These are phyloP conservation scores for Yponomeuta evonymella DNA, from an alignment of 2,888 invertebrate species.

Conservation along the genomic window DNA sequence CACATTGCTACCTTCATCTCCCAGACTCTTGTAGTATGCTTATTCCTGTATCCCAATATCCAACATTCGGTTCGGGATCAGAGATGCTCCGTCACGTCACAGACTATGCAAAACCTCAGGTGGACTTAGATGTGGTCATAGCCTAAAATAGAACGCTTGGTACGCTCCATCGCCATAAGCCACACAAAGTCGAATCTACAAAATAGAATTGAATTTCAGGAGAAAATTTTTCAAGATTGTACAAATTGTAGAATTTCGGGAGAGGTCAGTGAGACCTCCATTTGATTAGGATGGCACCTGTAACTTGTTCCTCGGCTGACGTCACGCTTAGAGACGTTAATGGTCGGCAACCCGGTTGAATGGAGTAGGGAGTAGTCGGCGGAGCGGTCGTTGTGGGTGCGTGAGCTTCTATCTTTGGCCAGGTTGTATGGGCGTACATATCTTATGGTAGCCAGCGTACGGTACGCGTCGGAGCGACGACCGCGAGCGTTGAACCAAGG, in stretches of 20 bases:
- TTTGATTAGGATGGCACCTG: constrained; percentile 42
- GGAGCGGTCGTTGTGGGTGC: constrained; percentile 39
- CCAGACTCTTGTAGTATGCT: no score
- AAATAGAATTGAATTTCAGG: not conserved
- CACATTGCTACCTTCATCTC: no score
- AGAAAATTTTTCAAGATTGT: no score
- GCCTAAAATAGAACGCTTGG: not conserved
- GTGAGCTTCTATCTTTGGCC: constrained; percentile 45
- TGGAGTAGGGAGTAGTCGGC: constrained; percentile 45
- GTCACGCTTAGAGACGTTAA: constrained; percentile 51
- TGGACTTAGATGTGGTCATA: not conserved
- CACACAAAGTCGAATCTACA: not conserved
- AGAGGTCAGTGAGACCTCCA: constrained; percentile 41
- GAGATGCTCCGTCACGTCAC: no score
- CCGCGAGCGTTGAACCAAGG: constrained; percentile 63
- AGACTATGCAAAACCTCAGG: not conserved
- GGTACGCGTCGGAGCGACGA: constrained; percentile 66
- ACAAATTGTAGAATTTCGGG: constrained; percentile 28
- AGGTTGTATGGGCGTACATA: constrained; percentile 53
- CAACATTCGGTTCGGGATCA: no score
- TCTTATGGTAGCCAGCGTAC: constrained; percentile 63
- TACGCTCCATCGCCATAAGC: not conserved
- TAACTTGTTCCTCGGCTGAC: constrained; percentile 64
- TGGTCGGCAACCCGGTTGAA: constrained; percentile 42
- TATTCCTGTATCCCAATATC: no score